Evolutionary conservation across 2,888 invertebrate species (phyloP).

Genomic region (Arctia plantaginis): DNA sequence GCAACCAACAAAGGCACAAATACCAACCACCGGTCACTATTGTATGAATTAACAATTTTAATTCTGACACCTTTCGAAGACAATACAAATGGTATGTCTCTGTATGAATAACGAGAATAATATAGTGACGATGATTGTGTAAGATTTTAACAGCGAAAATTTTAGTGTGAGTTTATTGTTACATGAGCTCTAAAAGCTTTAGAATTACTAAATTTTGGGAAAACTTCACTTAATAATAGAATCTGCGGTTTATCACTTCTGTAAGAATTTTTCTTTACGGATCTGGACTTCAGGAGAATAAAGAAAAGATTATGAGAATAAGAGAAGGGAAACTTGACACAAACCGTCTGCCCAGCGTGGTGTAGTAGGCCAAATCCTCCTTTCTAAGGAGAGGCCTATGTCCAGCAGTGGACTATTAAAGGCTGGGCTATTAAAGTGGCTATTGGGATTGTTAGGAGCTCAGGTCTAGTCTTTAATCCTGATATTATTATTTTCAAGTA

Average conservation of each 20-base stretch:
- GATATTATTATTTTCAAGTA: neutral
- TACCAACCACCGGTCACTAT: constrained; percentile 40
- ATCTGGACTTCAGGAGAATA: neutral
- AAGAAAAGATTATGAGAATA: neutral
- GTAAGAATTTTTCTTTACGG: no score
- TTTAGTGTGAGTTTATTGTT: neutral
- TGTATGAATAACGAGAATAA: constrained; percentile 14
- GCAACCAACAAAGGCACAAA: constrained; percentile 37
- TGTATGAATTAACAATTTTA: constrained; percentile 53
- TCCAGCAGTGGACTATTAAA: no score
- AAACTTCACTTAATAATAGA: neutral
- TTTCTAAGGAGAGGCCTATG: no score
- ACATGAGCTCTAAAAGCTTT: neutral
- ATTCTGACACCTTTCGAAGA: constrained; percentile 43
- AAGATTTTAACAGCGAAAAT: constrained; percentile 12
- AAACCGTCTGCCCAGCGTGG: no score
- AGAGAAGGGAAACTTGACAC: no score
- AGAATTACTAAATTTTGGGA: neutral
- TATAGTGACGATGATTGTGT: constrained; percentile 18
- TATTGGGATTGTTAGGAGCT: neutral
- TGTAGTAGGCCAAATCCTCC: no score
- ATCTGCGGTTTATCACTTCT: neutral
- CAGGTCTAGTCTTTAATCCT: neutral
- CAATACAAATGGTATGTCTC: constrained; percentile 30
- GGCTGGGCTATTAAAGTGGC: no score